These are phyloP conservation scores for Lepidocolaptes lacrymiger DNA, from an alignment of 2,797 vertebrate genomes.

Conservation along the genomic window DNA sequence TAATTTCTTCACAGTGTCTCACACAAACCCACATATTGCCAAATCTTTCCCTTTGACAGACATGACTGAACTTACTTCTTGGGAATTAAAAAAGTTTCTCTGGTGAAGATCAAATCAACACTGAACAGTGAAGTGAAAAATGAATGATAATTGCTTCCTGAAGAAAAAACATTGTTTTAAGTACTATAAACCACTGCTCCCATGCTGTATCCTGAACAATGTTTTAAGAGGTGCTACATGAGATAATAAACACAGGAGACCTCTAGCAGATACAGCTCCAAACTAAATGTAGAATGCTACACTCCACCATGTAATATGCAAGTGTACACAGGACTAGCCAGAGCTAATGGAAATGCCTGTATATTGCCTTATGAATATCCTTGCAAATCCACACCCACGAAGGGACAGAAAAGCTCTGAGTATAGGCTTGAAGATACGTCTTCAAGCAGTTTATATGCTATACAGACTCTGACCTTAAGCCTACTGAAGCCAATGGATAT, in stretches of 20 bases:
- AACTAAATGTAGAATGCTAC: neutral
- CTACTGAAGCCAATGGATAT: neutral
- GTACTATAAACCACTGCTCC: neutral
- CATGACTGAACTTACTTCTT: neutral
- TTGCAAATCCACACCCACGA: neutral
- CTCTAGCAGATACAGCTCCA: neutral
- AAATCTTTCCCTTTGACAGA: neutral
- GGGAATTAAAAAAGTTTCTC: neutral
- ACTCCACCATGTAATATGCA: fast-evolving
- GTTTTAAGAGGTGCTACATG: neutral
- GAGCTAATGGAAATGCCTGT: neutral
- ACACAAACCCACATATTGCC: neutral
- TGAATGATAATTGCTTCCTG: neutral
- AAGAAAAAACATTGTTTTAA: neutral
- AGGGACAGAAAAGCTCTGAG: neutral
- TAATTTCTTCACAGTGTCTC: neutral
- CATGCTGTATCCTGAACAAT: neutral
- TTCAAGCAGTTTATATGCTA: neutral
- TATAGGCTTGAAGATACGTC: neutral
- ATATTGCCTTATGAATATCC: neutral
- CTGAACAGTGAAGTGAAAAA: neutral
- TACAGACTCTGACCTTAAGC: neutral
- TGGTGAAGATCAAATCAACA: neutral
- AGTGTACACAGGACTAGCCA: neutral
- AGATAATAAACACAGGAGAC: neutral